Evolutionary conservation across 2,797 vertebrate genomes (phyloP).

Genomic region (Megaceryle alcyon): DNA sequence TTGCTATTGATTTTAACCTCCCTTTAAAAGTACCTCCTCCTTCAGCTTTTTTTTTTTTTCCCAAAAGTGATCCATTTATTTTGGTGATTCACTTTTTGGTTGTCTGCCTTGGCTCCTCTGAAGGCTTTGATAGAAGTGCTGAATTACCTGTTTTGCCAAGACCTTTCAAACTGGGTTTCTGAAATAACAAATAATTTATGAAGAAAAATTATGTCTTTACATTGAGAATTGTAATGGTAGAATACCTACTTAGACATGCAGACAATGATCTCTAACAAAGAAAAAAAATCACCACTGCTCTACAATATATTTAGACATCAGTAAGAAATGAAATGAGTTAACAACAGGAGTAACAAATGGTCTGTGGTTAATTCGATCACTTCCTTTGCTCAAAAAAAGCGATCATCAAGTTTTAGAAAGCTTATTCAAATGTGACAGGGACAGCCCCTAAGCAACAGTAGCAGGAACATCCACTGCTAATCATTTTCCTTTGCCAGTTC

Average conservation of each 20-base stretch:
- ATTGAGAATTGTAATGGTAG: background rate
- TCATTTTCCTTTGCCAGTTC: background rate
- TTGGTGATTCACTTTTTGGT: background rate
- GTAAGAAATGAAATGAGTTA: slow-evolving; percentile 41
- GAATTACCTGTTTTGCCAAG: background rate
- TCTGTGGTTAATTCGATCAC: slow-evolving; percentile 57
- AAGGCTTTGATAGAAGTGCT: background rate
- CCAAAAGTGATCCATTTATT: background rate
- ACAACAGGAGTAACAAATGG: slow-evolving; percentile 55
- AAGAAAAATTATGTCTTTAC: background rate
- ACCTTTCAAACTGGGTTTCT: background rate
- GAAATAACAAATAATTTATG: background rate
- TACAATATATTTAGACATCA: background rate
- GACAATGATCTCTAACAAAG: background rate
- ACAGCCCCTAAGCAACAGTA: slow-evolving; percentile 43
- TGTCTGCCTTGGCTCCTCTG: background rate
- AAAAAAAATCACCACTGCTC: background rate
- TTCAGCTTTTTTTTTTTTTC: background rate
- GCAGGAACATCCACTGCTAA: background rate
- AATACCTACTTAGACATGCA: background rate
- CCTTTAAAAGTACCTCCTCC: background rate
- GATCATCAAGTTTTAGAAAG: slow-evolving; percentile 13
- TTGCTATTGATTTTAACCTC: background rate
- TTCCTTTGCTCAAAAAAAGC: slow-evolving; percentile 60
- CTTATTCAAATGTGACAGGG: slow-evolving; percentile 38